Conservation (phyloP, 2,113 vertebrate genomes). For the Calyptomena viridis region DNA sequence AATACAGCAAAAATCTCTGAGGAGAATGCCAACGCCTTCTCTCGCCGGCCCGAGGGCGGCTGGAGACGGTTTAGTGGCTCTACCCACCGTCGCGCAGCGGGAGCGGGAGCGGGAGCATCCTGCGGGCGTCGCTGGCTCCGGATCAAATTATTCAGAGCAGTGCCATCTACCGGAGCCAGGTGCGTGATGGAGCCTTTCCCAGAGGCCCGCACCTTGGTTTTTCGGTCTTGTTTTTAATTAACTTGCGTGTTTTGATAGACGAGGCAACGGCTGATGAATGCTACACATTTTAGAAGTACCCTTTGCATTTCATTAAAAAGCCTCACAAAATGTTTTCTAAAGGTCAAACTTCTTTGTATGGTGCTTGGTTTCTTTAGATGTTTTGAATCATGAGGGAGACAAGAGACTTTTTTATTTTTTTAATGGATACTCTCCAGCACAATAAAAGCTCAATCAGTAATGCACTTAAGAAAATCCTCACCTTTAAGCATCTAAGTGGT, state of each 20-base stretch:
- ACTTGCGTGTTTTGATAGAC: neutral
- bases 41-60: rapidly evolving
- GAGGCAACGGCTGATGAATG: neutral
- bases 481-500: conserved; percentile 5
- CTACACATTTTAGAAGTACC: neutral
- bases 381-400: neutral
- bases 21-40: rapidly evolving
- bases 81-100: neutral
- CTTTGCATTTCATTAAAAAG: neutral
- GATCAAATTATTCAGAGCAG: neutral
- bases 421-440: neutral
- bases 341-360: neutral
- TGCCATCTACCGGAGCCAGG: conserved; percentile 44
- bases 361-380: neutral
- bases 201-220: rapidly evolving
- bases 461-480: conserved; percentile 26
- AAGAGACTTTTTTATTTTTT: neutral
- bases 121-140: neutral
- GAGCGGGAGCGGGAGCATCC: neutral
- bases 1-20: rapidly evolving
- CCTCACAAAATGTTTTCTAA: neutral
- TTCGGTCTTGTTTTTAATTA: neutral
- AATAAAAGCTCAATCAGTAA: conserved; percentile 38
- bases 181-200: no score
- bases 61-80: rapidly evolving